Conservation (phyloP, 2,113 vertebrate genomes). For the Catharus minimus region DNA sequence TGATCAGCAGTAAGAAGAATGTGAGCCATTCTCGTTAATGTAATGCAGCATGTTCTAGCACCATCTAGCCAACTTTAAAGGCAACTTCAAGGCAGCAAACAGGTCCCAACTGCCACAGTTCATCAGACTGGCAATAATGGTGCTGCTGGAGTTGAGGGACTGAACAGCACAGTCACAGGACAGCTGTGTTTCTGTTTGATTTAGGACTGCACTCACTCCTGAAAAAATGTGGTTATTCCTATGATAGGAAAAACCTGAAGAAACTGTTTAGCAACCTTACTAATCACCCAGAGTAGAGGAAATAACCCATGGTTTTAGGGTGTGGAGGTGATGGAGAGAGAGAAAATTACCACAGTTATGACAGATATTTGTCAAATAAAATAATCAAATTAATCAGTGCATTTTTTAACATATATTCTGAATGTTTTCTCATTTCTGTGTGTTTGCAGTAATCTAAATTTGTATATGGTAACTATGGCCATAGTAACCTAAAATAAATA, state of each 20-base stretch:
- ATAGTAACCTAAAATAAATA: slow-evolving; percentile 37
- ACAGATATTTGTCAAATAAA: neutral
- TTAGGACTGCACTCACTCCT: neutral
- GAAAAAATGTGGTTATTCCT: neutral
- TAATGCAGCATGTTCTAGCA: neutral
- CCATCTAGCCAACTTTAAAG: slow-evolving; percentile 23
- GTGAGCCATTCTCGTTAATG: neutral
- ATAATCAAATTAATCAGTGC: neutral
- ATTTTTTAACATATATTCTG: neutral
- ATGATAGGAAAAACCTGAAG: neutral
- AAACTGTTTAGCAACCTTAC: neutral
- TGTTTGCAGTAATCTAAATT: neutral
- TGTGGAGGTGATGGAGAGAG: neutral
- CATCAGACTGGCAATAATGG: neutral
- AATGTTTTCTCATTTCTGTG: neutral
- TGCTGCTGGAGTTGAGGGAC: neutral
- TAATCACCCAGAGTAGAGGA: neutral
- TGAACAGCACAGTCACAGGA: neutral
- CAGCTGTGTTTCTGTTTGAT: neutral
- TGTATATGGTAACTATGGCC: neutral
- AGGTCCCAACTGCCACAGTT: neutral
- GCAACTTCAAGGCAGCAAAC: neutral
- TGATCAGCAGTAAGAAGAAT: neutral
- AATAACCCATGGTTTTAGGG: neutral
- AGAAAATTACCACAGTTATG: neutral